Evolutionary conservation across 2,113 vertebrate species (phyloP).

Genomic region (Camelus bactrianus): DNA sequence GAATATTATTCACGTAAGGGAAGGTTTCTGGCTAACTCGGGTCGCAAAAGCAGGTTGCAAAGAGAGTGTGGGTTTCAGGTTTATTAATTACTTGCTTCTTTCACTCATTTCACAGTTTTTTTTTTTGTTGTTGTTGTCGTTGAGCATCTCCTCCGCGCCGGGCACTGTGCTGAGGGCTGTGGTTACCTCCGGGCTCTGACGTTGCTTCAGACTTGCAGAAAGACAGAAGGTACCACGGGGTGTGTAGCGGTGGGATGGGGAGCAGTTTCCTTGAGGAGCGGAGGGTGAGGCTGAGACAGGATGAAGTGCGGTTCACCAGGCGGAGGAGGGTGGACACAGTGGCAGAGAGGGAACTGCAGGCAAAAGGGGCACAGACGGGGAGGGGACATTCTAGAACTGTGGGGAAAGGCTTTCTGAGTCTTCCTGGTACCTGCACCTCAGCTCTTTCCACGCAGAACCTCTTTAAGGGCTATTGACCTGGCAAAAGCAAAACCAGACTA

Average conservation of each 20-base stretch:
- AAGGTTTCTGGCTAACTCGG: not conserved
- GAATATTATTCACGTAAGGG: not conserved
- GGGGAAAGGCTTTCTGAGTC: not conserved
- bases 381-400: not conserved
- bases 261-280: rapidly evolving
- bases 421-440: not conserved
- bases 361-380: rapidly evolving
- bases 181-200: not conserved
- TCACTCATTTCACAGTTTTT: not conserved
- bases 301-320: too few relatives aligned
- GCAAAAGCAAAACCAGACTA: not conserved
- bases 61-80: not conserved
- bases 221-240: too few relatives aligned
- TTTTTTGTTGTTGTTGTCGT: not conserved
- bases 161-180: not conserved
- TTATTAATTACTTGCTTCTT: not conserved
- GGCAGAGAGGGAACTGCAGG: not conserved
- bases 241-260: not conserved
- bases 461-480: not conserved
- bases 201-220: not conserved
- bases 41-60: not conserved
- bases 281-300: not conserved
- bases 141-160: not conserved
- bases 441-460: not conserved
- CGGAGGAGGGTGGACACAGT: not conserved